Evolutionary conservation across 2,113 vertebrate species (phyloP), one percentile per base, ranked within the genome.

Genomic region (Lepus timidus): DNA sequence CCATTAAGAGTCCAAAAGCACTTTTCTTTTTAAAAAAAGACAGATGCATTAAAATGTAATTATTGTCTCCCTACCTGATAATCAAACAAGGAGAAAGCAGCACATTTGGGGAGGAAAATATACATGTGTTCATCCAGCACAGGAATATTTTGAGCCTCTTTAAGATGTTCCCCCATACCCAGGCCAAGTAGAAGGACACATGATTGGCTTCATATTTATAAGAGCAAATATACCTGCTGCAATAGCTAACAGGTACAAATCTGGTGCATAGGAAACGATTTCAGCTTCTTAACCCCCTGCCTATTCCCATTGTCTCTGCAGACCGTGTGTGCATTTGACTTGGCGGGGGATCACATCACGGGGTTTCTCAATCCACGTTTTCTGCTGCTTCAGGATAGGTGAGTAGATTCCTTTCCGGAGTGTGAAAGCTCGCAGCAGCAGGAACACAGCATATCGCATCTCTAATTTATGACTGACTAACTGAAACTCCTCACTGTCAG

Each of bases 401-500:
- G 96, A 80, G 94, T 55, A 91, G 88, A 65, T 16, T 68, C 22
- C 82, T 95, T 92, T 65, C 0, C 27, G 90, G 82, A 39, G 90
- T 70, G 65, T 90, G 94, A 29, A 97, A 97, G 91, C 95, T 95
- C 67, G 27, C 31, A 97, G 98, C 97, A 97, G 97, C 95, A 97
- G 96, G 96, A 96, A 92, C 96, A 97, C 96, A 96, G 97, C 96
- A 62, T 97, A 96, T 93, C 95, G 97, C 97, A 97, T 97, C 96
- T 97, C 96, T 97, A 33, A 85, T 97, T 98, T 97, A 96, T 95
- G 98, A 98, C 98, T 95, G 98, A 98, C 98, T 98, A 96, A 97
- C 98, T 98, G 97, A 97, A 98, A 98, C 96, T 97, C 98, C 97
- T 98, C 98, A 88, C 97, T 49, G 95, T 61, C 92, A 97, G 98